A percentile compares a stretch with the other conserved stretches of the same genome.
These are phyloP conservation scores for Porphyrio hochstetteri DNA, from an alignment of 2,113 vertebrate genomes.

Conservation along the genomic window DNA sequence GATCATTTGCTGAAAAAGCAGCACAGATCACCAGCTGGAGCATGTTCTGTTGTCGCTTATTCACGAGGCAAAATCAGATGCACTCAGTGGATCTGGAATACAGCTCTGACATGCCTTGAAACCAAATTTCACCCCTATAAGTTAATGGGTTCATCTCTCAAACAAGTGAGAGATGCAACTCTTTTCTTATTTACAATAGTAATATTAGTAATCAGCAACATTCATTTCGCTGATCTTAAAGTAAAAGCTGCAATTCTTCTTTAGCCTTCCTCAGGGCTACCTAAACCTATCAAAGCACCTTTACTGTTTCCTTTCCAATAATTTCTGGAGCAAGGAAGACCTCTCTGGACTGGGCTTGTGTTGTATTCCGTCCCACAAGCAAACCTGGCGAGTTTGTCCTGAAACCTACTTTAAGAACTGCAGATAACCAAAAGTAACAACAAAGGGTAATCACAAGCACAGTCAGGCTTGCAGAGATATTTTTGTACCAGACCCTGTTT, in stretches of 20 bases:
- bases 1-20: conserved; percentile 10
- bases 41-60: not conserved
- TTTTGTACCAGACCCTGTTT: not conserved
- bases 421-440: not conserved
- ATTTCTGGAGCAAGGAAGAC: not conserved
- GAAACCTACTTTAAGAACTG: not conserved
- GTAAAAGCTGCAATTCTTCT: not conserved
- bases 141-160: not conserved
- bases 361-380: not conserved
- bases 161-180: not conserved
- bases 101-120: conserved; percentile 2
- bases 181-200: not conserved
- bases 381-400: not conserved
- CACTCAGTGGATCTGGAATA: not conserved
- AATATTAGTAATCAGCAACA: not conserved
- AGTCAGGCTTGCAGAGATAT: not conserved
- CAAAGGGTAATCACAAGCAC: not conserved
- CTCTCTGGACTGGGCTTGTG: not conserved
- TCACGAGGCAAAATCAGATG: conserved; percentile 1
- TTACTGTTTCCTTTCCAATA: not conserved
- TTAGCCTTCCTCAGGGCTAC: not conserved
- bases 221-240: not conserved
- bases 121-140: not conserved
- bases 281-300: not conserved
- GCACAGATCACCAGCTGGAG: conserved; percentile 25